These are phyloP conservation scores for Diadegma fenestrale DNA, from an alignment of 2,888 invertebrate genomes.

Conservation along the genomic window DNA sequence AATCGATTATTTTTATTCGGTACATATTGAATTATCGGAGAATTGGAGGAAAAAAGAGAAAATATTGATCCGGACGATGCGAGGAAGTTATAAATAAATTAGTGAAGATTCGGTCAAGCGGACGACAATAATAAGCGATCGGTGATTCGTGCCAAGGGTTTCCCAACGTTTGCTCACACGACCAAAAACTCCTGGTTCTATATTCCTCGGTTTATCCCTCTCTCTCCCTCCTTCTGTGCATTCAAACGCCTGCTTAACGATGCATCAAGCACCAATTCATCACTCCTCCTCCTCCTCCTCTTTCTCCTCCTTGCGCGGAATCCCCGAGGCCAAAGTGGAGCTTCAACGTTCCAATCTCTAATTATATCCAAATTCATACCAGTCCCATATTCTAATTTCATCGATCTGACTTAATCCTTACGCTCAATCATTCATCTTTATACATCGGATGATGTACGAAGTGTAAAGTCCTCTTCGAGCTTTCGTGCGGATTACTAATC, in stretches of 20 bases:
- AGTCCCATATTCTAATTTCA: conserved; percentile 65
- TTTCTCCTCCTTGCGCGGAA: conserved; percentile 35
- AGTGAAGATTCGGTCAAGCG: conserved; percentile 61
- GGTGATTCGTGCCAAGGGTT: conserved; percentile 69
- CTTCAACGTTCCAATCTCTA: conserved; percentile 69
- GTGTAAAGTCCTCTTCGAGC: not conserved
- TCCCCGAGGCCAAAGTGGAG: conserved; percentile 64
- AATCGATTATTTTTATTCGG: not conserved
- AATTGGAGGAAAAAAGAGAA: conserved; percentile 1
- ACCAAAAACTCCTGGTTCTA: conserved; percentile 50
- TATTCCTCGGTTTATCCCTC: conserved; percentile 35
- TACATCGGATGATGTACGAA: not conserved
- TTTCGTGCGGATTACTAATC: not conserved
- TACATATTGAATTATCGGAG: not conserved
- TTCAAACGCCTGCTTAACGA: conserved; percentile 54
- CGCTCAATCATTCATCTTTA: conserved; percentile 20
- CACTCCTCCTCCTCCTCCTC: conserved; percentile 42
- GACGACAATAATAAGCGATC: conserved; percentile 70
- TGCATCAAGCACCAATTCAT: conserved; percentile 65
- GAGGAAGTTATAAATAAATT: conserved; percentile 68
- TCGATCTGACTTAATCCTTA: conserved; percentile 56
- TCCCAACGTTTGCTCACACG: conserved; percentile 64
- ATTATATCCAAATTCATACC: conserved; percentile 77
- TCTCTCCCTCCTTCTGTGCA: conserved; percentile 35
- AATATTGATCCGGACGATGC: conserved; percentile 37